Evolutionary conservation across 2,888 invertebrate species (phyloP), one percentile per base, ranked within the genome.

Genomic region (Pegoplata infirma): DNA sequence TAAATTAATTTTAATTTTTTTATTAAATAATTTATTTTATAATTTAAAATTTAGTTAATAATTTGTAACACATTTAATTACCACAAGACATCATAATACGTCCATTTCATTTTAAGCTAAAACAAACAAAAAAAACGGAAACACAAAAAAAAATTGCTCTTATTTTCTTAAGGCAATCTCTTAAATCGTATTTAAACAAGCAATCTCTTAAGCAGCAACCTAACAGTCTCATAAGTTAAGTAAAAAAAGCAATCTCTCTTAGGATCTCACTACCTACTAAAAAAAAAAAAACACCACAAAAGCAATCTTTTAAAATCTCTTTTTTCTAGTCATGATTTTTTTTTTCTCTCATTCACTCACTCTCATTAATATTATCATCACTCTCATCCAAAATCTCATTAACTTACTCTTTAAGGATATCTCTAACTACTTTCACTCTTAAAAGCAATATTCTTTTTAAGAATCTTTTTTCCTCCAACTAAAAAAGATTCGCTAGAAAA

Each of bases 81-180:
- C 76, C 80, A 82, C 58, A 79, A 55, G 56, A 85, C 86, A 86
- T 86, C 86, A 84, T 85, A 84, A 86, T 85, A 86, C 86, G 86
- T 86, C 86, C 86, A 86, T 83, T 82, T 84, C 17, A 67, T 67
- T 56, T 78, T 80, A 74, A 76, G 76, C 61, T 47, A 76, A 63
- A 61, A 53, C n/a, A n/a, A n/a, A n/a, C n/a, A n/a, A n/a, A n/a
- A n/a, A n/a, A n/a, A n/a, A n/a, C n/a, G n/a, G n/a, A n/a, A n/a
- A n/a, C 21, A 47, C 8, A 46, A 23, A 12, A 10, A 17, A 23
- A 59, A 36, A 7, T 23, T 12, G 53, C 44, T 36, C 40, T 56
- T 49, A 55, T n/a, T 56, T 8, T 46, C 7, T 58, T n/a, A 73
- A 64, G 55, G 40, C 55, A 59, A 66, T 55, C 23, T 58, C 53